phyloP scores from a whole-genome alignment of 2,797 vertebrate genomes.

The Calcarius lapponicus region DNA sequence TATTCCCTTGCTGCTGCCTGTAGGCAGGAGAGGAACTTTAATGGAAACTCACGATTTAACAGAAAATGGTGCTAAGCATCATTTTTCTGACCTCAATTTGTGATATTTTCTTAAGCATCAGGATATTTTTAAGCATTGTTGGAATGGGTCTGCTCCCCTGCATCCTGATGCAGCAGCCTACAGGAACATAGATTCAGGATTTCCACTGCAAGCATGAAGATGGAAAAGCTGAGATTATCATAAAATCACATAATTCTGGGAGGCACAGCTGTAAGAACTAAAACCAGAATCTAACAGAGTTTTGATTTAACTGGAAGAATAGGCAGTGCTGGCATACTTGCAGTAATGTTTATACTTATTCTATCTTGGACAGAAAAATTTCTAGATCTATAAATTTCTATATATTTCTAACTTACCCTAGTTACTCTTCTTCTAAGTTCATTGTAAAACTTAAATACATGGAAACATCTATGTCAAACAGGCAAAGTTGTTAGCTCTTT shows the following conservation, averaged over 20 bases:
- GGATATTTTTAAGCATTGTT: background rate
- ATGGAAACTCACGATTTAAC: background rate
- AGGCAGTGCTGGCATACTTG: background rate
- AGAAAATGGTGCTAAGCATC: background rate
- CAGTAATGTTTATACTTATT: background rate
- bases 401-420: background rate
- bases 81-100: background rate
- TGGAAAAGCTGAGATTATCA: background rate
- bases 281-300: background rate
- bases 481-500: background rate
- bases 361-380: background rate
- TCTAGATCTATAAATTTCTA: background rate
- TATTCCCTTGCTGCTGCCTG: background rate
- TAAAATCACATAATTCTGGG: background rate
- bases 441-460: background rate
- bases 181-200: background rate
- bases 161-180: background rate
- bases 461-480: background rate
- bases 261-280: background rate
- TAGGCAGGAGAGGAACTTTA: background rate
- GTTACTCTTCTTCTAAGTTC: background rate
- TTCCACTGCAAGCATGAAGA: background rate
- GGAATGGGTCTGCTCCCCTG: background rate
- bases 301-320: background rate
- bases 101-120: background rate